Conservation (phyloP, 2,888 invertebrate genomes). For the Sisyra terminalis region DNA sequence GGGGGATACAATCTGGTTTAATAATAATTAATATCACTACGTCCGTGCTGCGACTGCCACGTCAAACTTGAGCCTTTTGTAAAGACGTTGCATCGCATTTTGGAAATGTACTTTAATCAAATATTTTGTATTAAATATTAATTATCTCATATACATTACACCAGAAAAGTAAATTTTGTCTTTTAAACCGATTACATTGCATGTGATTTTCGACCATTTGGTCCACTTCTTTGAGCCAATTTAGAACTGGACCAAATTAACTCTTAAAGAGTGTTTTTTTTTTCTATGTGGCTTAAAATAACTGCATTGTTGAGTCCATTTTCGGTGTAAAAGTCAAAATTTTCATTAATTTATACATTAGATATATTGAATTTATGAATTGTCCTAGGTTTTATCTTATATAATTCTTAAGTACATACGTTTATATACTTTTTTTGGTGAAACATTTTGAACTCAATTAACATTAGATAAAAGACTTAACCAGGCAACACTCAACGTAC, state of each 20-base stretch:
- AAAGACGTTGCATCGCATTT: not conserved
- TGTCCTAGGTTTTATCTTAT: not conserved
- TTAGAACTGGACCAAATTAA: not conserved
- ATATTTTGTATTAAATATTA: not conserved
- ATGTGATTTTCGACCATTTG: not conserved
- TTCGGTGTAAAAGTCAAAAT: not conserved
- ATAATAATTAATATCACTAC: constrained; percentile 13
- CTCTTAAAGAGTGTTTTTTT: not conserved
- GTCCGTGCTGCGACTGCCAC: too few relatives aligned
- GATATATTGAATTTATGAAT: not conserved
- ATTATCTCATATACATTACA: not conserved
- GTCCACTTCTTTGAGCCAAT: constrained; percentile 3
- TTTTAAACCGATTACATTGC: not conserved
- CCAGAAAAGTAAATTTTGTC: not conserved
- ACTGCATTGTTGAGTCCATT: not conserved
- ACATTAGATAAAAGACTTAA: constrained; percentile 1
- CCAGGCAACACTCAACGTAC: constrained; percentile 9
- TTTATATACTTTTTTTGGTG: not conserved
- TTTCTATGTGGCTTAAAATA: too few relatives aligned
- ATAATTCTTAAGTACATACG: not conserved
- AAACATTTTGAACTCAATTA: too few relatives aligned
- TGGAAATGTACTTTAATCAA: not conserved
- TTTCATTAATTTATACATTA: not conserved
- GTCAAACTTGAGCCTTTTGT: constrained; percentile 4
- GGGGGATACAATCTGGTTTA: not conserved